Base-by-base conservation (phyloP, 2,888 invertebrate species). In the Dasypogon diadema region DNA sequence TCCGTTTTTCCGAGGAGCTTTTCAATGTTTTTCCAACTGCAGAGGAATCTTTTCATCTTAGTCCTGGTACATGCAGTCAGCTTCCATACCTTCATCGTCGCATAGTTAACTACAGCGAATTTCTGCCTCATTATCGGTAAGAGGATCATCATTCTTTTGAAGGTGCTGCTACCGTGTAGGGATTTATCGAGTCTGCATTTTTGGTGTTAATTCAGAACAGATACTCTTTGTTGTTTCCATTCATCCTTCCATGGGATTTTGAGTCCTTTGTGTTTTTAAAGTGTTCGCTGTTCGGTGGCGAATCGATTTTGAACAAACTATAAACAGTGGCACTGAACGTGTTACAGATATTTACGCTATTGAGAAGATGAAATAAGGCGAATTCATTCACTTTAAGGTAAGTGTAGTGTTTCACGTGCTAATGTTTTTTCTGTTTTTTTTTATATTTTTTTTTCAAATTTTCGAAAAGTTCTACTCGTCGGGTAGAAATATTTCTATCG, bases 11-110 rank as follows among this genome's bases (percentile, higher is more conserved):
- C 37, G 46, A 46, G 3, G 46, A 65, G 65, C 65, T 65, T 65
- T 65, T 37, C 65, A 24, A 8, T 46, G 22, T 26, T 24, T 24
- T 46, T 42, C 24, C 48, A 65, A 65, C 65, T 65, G 65, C 65
- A 65, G 65, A 65, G 65, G 63, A 65, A 65, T 65, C 24, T 48
- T 48, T 46, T 46, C 42, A 65, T 65, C 26, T 34, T 65, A 14
- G 10, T 24, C 14, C 18, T 48, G 65, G 65, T 65, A 65, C 65
- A 65, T 65, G 46, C 65, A 65, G 65, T 65, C 65, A 46, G 65
- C 65, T 24, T 65, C 37, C 42, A 46, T n/a, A 24, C 24, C 48
- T 24, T 46, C 42, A 22, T n/a, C 46, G 16, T 65, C 24, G 14
- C 24, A 18, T n/a, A 12, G 14, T 46, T 46, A 5, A 46, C 8